Evolutionary conservation across 2,888 invertebrate species (phyloP), one percentile per base, ranked within the genome.

Genomic region (Unio pictorum): DNA sequence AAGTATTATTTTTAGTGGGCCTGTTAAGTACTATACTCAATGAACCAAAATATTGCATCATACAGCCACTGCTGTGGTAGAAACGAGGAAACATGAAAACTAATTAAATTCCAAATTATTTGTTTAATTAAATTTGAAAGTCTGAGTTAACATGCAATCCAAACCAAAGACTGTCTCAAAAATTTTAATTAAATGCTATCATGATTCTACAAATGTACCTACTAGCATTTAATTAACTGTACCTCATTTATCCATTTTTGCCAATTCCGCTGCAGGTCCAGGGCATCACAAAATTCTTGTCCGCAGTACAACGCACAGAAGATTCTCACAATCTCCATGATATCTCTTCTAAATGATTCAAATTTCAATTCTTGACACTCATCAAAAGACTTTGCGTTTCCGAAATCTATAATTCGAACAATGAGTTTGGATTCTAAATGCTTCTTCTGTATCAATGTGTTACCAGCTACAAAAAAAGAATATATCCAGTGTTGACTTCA

Each of bases 371-470:
- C 71, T 54, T 69, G 60, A 17, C 63, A 30, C 59, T 63, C 68
- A 28, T 69, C 64, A 20, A 76, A 59, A 18, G 61, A 61, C 0
- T 61, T 61, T 8, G 81, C 81, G 34, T 68, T 57, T 8, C 84
- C 85, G 70, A 84, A 86, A 66, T 86, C 85, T 54, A 86, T 64
- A 11, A 84, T 68, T 60, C 81, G 81, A 7, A 84, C 65, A 30
- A 65, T 60, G 55, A 84, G 66, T 6, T 67, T 65, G 20, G 75
- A 66, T 3, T 62, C 54, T 6, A 66, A 55, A 4, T 68, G 64
- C 61, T 79, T 75, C 61, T 79, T 75, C 30, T 82, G 79, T 8
- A 85, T 17, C 79, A 84, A 80, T 2, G 82, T 72, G 71, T 86
- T 86, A 8, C 84, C 84, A 72, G 72, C 85, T 84, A 68, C 4